Evolutionary conservation across 2,797 vertebrate genomes (phyloP).

Genomic region (Erpetoichthys calabaricus): DNA sequence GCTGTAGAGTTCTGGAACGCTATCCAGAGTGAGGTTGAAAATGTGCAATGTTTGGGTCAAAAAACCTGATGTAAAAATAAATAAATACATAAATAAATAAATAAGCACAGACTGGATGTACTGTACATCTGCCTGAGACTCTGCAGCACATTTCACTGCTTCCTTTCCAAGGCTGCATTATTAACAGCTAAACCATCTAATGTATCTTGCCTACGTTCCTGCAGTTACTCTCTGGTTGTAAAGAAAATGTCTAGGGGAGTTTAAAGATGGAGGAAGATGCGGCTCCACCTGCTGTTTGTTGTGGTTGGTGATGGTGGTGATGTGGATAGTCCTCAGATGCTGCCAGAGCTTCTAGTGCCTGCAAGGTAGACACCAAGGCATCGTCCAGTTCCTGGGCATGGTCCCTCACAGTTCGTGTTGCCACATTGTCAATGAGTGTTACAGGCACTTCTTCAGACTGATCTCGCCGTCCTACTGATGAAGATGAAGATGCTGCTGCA

Average conservation of each 20-base stretch:
- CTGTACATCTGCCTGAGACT: neutral
- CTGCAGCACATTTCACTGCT: neutral
- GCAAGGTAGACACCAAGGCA: conserved; percentile 91
- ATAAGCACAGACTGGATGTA: too few species aligned
- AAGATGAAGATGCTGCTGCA: conserved; percentile 19
- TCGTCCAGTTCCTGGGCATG: conserved; percentile 95
- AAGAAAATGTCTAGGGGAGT: conserved; percentile 20
- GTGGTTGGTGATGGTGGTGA: conserved; percentile 66
- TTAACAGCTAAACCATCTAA: too few species aligned
- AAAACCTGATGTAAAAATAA: too few species aligned
- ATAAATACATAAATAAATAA: too few species aligned
- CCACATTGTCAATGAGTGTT: conserved; percentile 82
- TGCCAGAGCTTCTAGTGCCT: conserved; percentile 91
- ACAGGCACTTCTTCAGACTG: conserved; percentile 80
- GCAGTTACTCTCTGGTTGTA: conserved; percentile 20
- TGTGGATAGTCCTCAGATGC: conserved; percentile 90
- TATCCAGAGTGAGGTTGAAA: too few species aligned
- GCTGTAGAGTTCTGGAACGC: too few species aligned
- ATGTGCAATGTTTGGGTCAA: too few species aligned
- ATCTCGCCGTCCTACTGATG: conserved; percentile 30
- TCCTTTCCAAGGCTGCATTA: neutral
- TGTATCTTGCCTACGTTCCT: neutral
- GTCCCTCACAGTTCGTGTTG: conserved; percentile 82
- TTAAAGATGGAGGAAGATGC: conserved; percentile 1
- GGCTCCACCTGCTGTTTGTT: conserved; percentile 90